These are phyloP conservation scores for Dicrurus megarhynchus DNA, from an alignment of 2,113 vertebrate species.

Conservation along the genomic window DNA sequence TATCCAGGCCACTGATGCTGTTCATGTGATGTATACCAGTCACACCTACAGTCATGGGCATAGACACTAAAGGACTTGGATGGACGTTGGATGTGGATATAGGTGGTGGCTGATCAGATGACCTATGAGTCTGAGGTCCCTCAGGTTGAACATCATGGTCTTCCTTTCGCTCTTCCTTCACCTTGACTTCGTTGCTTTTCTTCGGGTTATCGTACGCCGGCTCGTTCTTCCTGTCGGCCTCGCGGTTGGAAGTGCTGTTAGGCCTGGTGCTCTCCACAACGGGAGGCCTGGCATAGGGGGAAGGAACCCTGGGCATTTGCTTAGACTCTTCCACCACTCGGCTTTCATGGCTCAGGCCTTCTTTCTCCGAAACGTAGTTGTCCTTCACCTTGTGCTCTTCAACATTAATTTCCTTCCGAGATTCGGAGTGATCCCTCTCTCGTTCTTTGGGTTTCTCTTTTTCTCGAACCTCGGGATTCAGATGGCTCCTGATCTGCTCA, in stretches of 20 bases:
- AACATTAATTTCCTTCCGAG: constrained; percentile 84
- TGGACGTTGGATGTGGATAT: constrained; percentile 76
- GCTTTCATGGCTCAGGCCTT: constrained; percentile 80
- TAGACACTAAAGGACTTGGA: constrained; percentile 80
- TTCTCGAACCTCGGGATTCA: constrained; percentile 81
- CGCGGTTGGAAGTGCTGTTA: constrained; percentile 82
- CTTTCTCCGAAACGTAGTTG: constrained; percentile 84
- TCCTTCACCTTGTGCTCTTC: constrained; percentile 95
- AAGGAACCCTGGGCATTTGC: constrained; percentile 81
- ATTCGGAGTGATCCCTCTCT: constrained; percentile 83
- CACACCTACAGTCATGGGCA: constrained; percentile 89
- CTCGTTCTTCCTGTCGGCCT: constrained; percentile 87
- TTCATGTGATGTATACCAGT: constrained; percentile 91
- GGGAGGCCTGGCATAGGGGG: constrained; percentile 83
- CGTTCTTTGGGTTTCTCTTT: constrained; percentile 90
- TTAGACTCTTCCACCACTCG: constrained; percentile 84
- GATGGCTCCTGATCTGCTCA: constrained; percentile 82
- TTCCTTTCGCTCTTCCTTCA: constrained; percentile 95
- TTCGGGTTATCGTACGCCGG: constrained; percentile 83
- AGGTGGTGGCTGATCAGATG: constrained; percentile 75
- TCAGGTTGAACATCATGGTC: constrained; percentile 85
- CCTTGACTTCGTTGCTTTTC: constrained; percentile 90
- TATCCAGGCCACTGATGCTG: constrained; percentile 87
- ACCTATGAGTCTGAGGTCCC: constrained; percentile 75
- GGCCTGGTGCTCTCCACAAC: constrained; percentile 73